Evolutionary conservation across 1,140 invertebrate species (phyloP).

Genomic region (Scaptodrosophila lebanonensis): DNA sequence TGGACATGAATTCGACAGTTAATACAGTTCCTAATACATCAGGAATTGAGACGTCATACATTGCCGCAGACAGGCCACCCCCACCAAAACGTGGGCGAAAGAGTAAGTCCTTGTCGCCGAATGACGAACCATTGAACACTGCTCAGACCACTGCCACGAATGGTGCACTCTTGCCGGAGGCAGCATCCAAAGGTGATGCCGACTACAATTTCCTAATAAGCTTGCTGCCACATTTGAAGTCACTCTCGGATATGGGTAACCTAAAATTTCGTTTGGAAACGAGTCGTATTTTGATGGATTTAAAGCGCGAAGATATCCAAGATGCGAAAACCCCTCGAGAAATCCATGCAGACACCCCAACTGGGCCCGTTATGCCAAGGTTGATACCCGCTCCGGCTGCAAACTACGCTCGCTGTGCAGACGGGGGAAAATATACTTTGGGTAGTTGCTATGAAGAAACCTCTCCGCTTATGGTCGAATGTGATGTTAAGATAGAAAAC

Average conservation of each 20-base stretch:
- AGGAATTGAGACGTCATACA: conserved; percentile 26
- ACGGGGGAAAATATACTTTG: conserved; percentile 11
- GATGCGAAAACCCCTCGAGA: background rate
- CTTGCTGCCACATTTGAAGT: conserved; percentile 54
- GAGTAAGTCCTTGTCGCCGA: conserved; percentile 24
- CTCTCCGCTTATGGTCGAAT: conserved; percentile 38
- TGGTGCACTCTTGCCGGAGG: background rate
- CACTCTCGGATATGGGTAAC: conserved; percentile 44
- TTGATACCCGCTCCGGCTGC: conserved; percentile 28
- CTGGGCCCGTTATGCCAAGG: conserved; percentile 13
- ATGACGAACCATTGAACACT: conserved; percentile 19
- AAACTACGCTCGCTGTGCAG: background rate
- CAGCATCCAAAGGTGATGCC: conserved; percentile 37
- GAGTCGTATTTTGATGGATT: conserved; percentile 47
- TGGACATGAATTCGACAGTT: conserved; percentile 1
- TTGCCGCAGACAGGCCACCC: conserved; percentile 3
- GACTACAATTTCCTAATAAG: conserved; percentile 56
- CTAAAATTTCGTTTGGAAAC: conserved; percentile 50
- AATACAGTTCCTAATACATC: conserved; percentile 19
- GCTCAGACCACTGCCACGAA: background rate
- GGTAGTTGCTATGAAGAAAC: conserved; percentile 20
- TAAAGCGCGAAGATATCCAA: conserved; percentile 36
- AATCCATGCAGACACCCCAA: background rate
- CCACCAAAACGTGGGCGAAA: conserved; percentile 30
- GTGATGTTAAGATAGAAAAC: conserved; percentile 64